A percentile compares a stretch with the other conserved stretches of the same genome.
Conservation (phyloP, 2,797 vertebrate species). For the Pangasius sanitwongsei region DNA sequence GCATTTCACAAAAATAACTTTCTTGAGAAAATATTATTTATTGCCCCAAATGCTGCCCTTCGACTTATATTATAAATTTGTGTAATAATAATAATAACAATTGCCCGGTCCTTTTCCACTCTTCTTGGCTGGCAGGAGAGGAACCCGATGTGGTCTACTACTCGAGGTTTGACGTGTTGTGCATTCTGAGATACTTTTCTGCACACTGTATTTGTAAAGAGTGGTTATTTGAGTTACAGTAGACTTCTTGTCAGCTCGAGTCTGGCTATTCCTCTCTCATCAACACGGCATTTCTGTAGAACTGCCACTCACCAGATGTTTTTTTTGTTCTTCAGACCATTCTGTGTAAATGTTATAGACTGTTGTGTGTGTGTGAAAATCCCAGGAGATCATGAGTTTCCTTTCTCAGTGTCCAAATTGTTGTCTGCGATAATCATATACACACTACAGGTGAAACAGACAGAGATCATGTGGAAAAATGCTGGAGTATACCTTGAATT, state of each 20-base stretch:
- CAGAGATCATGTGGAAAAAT: neutral
- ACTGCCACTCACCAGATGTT: neutral
- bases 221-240: neutral
- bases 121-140: neutral
- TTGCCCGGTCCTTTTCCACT: neutral
- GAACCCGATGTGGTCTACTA: neutral
- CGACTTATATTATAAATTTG: neutral
- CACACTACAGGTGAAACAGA: neutral
- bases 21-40: neutral
- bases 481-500: neutral
- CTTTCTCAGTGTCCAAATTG: neutral
- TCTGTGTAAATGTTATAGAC: neutral
- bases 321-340: neutral
- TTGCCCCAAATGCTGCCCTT: neutral
- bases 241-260: neutral
- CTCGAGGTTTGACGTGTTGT: neutral
- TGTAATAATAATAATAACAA: neutral
- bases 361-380: neutral
- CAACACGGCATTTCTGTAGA: neutral
- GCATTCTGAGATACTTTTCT: neutral
- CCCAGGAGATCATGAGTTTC: neutral
- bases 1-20: neutral
- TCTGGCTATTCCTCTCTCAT: neutral
- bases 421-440: neutral
- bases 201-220: neutral